Evolutionary conservation across 92 coral and sea anemone species (phyloP).

Genomic region (Umimayanthus chanpuru): DNA sequence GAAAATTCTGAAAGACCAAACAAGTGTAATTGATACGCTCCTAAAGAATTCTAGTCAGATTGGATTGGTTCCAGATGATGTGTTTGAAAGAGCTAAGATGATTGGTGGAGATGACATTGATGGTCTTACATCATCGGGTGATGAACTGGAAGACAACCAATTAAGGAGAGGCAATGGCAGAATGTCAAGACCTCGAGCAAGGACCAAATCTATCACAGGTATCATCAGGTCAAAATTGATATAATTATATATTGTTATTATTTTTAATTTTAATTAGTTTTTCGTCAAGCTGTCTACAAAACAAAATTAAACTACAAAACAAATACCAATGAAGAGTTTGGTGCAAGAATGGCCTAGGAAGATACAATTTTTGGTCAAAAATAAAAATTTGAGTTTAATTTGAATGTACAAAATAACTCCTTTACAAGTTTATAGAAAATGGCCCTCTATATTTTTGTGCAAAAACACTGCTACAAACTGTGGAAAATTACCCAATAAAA

Average conservation of each 20-base stretch:
- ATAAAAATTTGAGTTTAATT: no score
- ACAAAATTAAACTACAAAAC: no score
- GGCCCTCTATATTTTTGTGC: no score
- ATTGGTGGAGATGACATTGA: constrained; percentile 75
- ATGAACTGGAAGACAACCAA: constrained; percentile 83
- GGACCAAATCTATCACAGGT: constrained; percentile 95
- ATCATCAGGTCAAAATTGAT: neutral
- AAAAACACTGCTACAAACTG: no score
- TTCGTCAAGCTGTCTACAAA: no score
- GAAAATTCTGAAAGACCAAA: constrained; percentile 87
- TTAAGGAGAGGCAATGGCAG: constrained; percentile 54
- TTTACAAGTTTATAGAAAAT: no score
- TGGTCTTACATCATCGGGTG: constrained; percentile 91
- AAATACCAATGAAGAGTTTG: no score
- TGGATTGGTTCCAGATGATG: constrained; percentile 85
- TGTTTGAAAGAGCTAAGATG: constrained; percentile 81
- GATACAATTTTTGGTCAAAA: no score
- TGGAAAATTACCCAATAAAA: no score
- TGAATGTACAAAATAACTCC: no score
- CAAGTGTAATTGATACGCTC: constrained; percentile 75
- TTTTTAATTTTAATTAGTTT: neutral
- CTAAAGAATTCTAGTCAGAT: constrained; percentile 83
- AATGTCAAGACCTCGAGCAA: constrained; percentile 71
- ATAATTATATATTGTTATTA: neutral
- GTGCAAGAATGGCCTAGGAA: no score